phyloP scores from a whole-genome alignment of 1,140 invertebrate species.

The Zelostemma sp. region DNA sequence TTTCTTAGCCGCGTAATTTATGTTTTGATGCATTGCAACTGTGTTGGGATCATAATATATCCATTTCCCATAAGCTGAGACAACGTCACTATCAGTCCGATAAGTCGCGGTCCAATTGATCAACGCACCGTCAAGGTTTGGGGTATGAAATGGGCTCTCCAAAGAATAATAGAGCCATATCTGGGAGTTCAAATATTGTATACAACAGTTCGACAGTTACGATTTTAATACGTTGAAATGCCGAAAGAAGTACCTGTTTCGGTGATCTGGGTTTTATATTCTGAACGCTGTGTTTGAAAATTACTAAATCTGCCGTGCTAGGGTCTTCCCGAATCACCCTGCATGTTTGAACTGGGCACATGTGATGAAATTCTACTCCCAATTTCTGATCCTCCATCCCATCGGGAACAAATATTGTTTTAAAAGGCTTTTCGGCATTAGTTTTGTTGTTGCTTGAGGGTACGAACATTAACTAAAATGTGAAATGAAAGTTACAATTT shows the following conservation, averaged over 20 bases:
- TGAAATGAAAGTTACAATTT: too few relatives aligned
- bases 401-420: slow-evolving; percentile 88
- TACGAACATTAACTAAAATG: slow-evolving; percentile 79
- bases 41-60: slow-evolving; percentile 84
- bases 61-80: slow-evolving; percentile 96
- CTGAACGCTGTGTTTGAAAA: slow-evolving; percentile 89
- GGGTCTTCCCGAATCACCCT: slow-evolving; percentile 80
- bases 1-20: slow-evolving; percentile 90
- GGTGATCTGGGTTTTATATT: slow-evolving; percentile 77
- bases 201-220: too few relatives aligned
- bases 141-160: slow-evolving; percentile 94
- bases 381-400: slow-evolving; percentile 81
- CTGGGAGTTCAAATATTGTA: too few relatives aligned
- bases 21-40: slow-evolving; percentile 76
- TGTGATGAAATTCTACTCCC: slow-evolving; percentile 77
- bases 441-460: slow-evolving; percentile 75
- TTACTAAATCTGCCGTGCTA: slow-evolving; percentile 83
- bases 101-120: slow-evolving; percentile 97
- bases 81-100: slow-evolving; percentile 92
- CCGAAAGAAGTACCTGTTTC: slow-evolving; percentile 82
- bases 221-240: too few relatives aligned
- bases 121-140: slow-evolving; percentile 83
- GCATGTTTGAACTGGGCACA: slow-evolving; percentile 84
- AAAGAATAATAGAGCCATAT: slow-evolving; percentile 93
- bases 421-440: slow-evolving; percentile 66